Base-by-base conservation (phyloP, 2,888 invertebrate species). In the Thymelicus acteon region DNA sequence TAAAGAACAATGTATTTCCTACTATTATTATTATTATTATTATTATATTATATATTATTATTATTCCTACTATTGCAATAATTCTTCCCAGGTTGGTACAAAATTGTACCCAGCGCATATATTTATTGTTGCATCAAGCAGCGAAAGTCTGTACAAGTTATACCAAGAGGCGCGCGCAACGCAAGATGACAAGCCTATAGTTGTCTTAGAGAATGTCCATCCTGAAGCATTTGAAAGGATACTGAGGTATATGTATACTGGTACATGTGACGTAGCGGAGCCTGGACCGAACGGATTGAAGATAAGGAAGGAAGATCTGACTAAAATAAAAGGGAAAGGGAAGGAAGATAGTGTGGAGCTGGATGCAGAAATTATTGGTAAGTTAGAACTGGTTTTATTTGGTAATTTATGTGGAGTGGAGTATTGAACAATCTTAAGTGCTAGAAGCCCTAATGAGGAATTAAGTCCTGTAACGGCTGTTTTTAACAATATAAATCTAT, bases 181-280 rank as follows among this genome's bases (percentile, higher is more conserved):
- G 13, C 79, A 73, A 12, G 94, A 77, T 66, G 90, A 75, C 71
- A 92, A 79, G 82, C 89, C 91, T 0, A 81, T 86, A 0, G 80
- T 96, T 0, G 77, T 83, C 19, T 80, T 96, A 6, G 91, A 94
- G 0, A 94, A 95, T 72, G 87, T 95, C 0, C 92, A 95, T 67
- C 94, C 95, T 0, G 94, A 95, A 65, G 95, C 97, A 72, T 97
- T 98, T 82, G 95, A 96, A 72, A 94, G 97, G 73, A 89, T 97
- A n/a, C 83, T 98, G 7, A 84, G 84, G 37, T 82, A 83, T 82
- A 95, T 97, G 78, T 98, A 98, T 82, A 96, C 96, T 0, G 95
- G 95, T 6, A 90, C 88, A 0, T 97, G 96, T 81, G 95, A 95
- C 77, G 93, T 96, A 24, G 85, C 95, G 0, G 92, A 91, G 64